Percentiles rank a stretch among this genome's conserved stretches.
Conservation (phyloP, 1,140 invertebrate species). For the Bombus balteatus region DNA sequence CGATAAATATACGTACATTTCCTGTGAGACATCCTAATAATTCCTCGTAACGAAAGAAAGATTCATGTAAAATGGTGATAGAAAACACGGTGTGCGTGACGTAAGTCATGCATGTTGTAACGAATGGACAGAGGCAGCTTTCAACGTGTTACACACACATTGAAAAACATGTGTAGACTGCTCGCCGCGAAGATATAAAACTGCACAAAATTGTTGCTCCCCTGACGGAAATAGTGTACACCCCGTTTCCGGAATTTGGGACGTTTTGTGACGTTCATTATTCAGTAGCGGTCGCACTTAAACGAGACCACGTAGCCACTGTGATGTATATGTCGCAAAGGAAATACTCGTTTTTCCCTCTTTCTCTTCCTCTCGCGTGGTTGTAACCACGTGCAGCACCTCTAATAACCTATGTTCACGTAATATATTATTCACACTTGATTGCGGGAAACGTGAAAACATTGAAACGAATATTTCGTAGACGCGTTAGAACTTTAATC, state of each 20-base stretch:
- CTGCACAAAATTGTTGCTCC: slow-evolving; percentile 68
- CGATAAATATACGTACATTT: background rate
- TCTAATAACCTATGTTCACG: slow-evolving; percentile 11
- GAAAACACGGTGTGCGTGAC: slow-evolving; percentile 5
- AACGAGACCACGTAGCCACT: slow-evolving; percentile 55
- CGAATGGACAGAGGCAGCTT: slow-evolving; percentile 27
- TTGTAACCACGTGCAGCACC: background rate
- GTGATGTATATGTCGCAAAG: slow-evolving; percentile 49
- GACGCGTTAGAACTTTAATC: background rate
- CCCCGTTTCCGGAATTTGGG: slow-evolving; percentile 57
- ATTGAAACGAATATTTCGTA: background rate
- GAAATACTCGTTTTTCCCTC: slow-evolving; percentile 16
- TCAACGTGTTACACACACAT: slow-evolving; percentile 46
- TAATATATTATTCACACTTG: background rate
- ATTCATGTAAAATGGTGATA: slow-evolving; percentile 15
- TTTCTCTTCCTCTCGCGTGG: background rate
- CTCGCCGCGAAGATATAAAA: slow-evolving; percentile 59
- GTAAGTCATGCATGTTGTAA: slow-evolving; percentile 48
- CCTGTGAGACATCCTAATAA: background rate
- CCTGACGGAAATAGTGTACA: slow-evolving; percentile 61
- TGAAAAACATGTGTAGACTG: slow-evolving; percentile 24
- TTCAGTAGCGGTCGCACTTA: slow-evolving; percentile 59
- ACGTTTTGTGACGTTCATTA: slow-evolving; percentile 66
- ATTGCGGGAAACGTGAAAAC: background rate
- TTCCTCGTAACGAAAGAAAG: background rate